Evolutionary conservation across 37 sponge, comb jelly and placozoan species (phyloP).

Genomic region (Ianthella basta): DNA sequence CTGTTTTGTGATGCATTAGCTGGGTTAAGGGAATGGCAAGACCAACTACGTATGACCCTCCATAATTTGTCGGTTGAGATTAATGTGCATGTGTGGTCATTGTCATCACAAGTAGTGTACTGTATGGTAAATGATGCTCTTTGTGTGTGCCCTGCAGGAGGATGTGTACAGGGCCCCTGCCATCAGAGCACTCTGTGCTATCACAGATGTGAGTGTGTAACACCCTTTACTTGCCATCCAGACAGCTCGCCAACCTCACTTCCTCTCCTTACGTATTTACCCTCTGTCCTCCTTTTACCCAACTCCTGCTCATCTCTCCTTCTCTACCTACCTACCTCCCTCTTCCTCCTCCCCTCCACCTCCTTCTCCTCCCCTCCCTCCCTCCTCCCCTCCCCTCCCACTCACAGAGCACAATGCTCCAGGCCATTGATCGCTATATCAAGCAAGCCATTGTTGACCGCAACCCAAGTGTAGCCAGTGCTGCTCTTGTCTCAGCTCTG

Average conservation of each 20-base stretch:
- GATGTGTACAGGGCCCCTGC: slow-evolving; percentile 90
- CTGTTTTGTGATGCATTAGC: no score
- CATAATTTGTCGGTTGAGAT: no score
- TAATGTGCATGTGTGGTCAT: no score
- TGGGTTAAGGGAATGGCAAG: no score
- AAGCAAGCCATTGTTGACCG: slow-evolving; percentile 98
- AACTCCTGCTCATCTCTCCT: background rate
- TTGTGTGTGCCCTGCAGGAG: no score
- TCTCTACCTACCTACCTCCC: no score
- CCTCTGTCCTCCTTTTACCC: background rate
- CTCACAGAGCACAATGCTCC: slow-evolving; percentile 91
- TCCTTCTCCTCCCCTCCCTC: background rate
- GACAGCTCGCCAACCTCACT: background rate
- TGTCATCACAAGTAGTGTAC: no score
- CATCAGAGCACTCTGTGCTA: slow-evolving; percentile 88
- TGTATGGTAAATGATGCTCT: no score
- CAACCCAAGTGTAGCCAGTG: slow-evolving; percentile 92
- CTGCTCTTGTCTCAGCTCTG: slow-evolving; percentile 87
- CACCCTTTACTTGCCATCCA: background rate
- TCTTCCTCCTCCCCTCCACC: no score
- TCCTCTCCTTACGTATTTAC: background rate
- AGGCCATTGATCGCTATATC: slow-evolving; percentile 96
- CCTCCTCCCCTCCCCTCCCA: background rate
- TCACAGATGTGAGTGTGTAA: slow-evolving; percentile 86
- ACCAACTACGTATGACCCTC: no score